Conservation (phyloP, 1,140 invertebrate species). For the Solenopsis fugax region DNA sequence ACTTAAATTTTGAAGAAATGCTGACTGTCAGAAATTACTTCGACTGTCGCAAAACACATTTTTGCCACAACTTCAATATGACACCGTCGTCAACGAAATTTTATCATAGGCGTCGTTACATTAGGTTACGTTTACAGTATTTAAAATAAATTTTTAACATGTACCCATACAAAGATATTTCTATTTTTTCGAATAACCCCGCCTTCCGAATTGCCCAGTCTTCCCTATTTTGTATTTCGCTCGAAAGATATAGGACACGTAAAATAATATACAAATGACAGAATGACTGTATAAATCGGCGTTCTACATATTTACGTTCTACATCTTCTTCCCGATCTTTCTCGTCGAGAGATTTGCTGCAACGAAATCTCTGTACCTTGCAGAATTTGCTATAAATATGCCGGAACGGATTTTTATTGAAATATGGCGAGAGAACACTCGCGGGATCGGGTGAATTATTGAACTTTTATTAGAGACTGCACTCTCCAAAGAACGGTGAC, state of each 20-base stretch:
- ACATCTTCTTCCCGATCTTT: neutral
- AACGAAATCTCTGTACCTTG: neutral
- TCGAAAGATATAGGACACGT: neutral
- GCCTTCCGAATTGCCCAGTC: no score
- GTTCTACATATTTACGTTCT: neutral
- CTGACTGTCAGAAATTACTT: no score
- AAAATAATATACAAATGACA: neutral
- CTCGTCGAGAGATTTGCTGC: neutral
- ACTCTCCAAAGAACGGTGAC: neutral
- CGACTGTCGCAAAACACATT: no score
- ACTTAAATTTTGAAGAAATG: no score
- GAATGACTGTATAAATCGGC: neutral
- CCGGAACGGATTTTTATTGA: neutral
- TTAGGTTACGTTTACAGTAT: no score
- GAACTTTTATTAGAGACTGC: slow-evolving; percentile 8
- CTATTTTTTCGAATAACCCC: no score
- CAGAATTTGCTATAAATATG: slow-evolving; percentile 15
- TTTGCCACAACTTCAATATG: no score
- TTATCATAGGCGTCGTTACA: no score
- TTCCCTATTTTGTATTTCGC: neutral
- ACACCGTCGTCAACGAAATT: no score
- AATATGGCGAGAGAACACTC: neutral
- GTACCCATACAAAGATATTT: no score
- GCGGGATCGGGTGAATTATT: neutral
- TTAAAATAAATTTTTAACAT: no score